A percentile compares a stretch with the other conserved stretches of the same genome.
phyloP scores from a whole-genome alignment of 2,888 invertebrate genomes.

The Hydrotaea cyrtoneurina region DNA sequence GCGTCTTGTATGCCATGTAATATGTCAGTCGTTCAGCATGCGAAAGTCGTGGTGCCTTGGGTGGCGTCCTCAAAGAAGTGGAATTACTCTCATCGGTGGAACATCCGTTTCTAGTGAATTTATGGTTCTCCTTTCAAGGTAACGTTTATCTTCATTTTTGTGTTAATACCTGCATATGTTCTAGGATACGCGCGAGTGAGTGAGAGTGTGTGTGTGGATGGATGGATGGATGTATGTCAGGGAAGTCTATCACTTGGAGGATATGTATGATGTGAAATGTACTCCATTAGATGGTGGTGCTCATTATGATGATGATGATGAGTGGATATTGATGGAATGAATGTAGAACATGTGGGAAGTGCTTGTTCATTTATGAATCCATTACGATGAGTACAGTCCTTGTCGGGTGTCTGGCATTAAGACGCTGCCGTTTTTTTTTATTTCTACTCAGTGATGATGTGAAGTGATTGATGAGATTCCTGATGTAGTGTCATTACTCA shows the following conservation, averaged over 20 bases:
- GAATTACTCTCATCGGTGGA: conserved; percentile 88
- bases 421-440: no score
- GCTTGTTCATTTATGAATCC: conserved; percentile 28
- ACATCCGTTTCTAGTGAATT: conserved; percentile 92
- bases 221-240: not conserved
- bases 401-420: not conserved
- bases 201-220: not conserved
- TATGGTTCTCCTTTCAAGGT: conserved; percentile 94
- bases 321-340: not conserved
- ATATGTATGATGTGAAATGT: not conserved
- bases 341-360: conserved; percentile 9
- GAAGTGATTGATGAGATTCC: conserved; percentile 5
- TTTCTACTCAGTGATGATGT: not conserved
- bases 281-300: not conserved
- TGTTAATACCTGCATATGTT: not conserved
- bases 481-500: conserved; percentile 1
- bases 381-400: not conserved
- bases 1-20: conserved; percentile 93
- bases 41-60: conserved; percentile 86
- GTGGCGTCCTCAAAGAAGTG: conserved; percentile 90
- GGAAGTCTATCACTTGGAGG: not conserved
- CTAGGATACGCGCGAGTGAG: no score
- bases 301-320: not conserved
- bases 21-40: conserved; percentile 92
- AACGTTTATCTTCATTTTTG: conserved; percentile 72